Base-by-base conservation (phyloP, 2,888 invertebrate species). In the Fabriciana adippe region DNA sequence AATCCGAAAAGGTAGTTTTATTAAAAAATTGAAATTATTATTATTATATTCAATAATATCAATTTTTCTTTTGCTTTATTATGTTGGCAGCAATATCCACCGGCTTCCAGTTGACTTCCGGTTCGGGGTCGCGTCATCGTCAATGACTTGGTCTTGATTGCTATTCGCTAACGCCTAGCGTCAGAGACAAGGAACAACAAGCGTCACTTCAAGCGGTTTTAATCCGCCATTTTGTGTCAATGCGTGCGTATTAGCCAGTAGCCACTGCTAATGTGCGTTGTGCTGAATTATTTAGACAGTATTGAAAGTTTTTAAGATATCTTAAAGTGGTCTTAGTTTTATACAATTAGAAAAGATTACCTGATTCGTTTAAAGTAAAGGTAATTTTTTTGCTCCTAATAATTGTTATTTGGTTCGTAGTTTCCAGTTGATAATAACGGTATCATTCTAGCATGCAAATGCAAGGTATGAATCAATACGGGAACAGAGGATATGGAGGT, bases 401-500 rank as follows among this genome's bases (percentile, higher is more conserved):
- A 11, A 41, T 41, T 41, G 2, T 41, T 41, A 41, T 41, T 41
- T 11, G 11, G 11, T 41, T 41, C 35, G 8, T 8, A 41, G 8
- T 41, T 41, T 41, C 35, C 26, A 59, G 4, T 11, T 48, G 15
- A 3, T 26, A n/a, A 45, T 60, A 61, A 55, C 57, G 57, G 35
- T 67, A 54, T 50, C 4, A 14, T 70, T 76, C 45, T 68, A 75
- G 74, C 74, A 87, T 89, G 87, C 87, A 90, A 84, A 87, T 88
- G 86, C 87, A 91, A 76, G 86, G 84, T 66, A 90, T 91, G 90
- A 89, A 90, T 84, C 84, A 89, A 75, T 92, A 82, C 70, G 88
- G 87, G n/a, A 85, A 89, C 75, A 81, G 92, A 78, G 92, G 92
- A n/a, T 92, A 87, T 76, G 92, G 92, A 31, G 92, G 92, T 6